These are phyloP conservation scores for Poecile montanus DNA, from an alignment of 2,797 vertebrate species.

Conservation along the genomic window DNA sequence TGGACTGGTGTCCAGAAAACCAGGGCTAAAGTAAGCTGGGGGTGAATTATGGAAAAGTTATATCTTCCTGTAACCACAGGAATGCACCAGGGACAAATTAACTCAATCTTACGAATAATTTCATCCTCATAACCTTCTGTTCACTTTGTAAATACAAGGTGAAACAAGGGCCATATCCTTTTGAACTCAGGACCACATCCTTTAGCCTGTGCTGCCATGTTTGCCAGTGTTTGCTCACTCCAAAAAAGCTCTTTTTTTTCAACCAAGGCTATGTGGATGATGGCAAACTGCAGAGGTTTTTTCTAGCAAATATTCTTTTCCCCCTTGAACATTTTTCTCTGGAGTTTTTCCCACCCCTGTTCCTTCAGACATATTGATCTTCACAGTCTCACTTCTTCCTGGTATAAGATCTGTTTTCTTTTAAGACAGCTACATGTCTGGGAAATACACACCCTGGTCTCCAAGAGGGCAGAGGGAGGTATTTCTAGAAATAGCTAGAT, in stretches of 20 bases:
- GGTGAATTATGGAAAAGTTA: neutral
- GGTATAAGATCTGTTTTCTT: constrained; percentile 15
- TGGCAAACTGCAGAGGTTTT: neutral
- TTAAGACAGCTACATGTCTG: constrained; percentile 16
- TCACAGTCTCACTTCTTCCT: neutral
- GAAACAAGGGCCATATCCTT: neutral
- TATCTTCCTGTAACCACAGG: neutral
- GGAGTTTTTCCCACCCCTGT: neutral
- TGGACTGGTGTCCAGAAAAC: neutral
- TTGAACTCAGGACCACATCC: neutral
- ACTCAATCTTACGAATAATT: neutral
- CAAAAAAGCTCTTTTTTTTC: neutral
- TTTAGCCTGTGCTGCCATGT: neutral
- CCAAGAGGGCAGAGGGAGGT: constrained; percentile 12
- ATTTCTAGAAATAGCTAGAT: constrained; percentile 40
- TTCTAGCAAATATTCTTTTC: neutral
- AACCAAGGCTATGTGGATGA: neutral
- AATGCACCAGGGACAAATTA: neutral
- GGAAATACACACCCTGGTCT: constrained; percentile 2
- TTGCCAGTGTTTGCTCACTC: neutral
- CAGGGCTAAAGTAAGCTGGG: neutral
- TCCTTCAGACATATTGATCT: constrained; percentile 17
- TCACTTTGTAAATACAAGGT: neutral
- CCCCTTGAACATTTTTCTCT: neutral
- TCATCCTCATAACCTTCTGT: neutral